phyloP scores from a whole-genome alignment of 2,888 invertebrate species.

The Lepidocyrtinus sp. region DNA sequence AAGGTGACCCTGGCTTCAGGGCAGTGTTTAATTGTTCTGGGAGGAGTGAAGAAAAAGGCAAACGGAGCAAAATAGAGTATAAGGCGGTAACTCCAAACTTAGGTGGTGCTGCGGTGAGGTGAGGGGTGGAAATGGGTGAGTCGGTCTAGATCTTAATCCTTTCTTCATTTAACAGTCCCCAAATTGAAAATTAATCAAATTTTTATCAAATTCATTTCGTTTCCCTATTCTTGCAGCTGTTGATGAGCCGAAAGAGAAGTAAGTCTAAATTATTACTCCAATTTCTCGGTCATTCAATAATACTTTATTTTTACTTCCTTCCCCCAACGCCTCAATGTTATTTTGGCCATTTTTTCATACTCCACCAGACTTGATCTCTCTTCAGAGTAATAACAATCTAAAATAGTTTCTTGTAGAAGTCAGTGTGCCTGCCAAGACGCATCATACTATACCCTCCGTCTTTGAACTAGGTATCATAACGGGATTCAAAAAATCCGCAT shows the following conservation, averaged over 20 bases:
- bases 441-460: not conserved
- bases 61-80: conserved; percentile 9
- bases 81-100: not conserved
- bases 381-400: not conserved
- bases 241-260: conserved; percentile 96
- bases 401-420: not conserved
- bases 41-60: not conserved
- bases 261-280: conserved; percentile 79
- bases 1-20: conserved; percentile 20
- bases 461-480: no score
- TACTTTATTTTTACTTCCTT: conserved; percentile 5
- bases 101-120: conserved; percentile 2
- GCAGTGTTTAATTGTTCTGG: conserved; percentile 22
- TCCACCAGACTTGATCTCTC: not conserved
- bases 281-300: no score
- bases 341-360: no score
- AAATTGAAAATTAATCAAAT: not conserved
- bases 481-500: no score
- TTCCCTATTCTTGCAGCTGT: conserved; percentile 80
- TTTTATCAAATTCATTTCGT: conserved; percentile 78
- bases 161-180: conserved; percentile 95
- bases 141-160: conserved; percentile 77
- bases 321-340: no score
- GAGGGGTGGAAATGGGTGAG: conserved; percentile 78
- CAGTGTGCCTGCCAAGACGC: not conserved